Conservation (phyloP, 2,797 vertebrate genomes). For the Gadopsis marmoratus region DNA sequence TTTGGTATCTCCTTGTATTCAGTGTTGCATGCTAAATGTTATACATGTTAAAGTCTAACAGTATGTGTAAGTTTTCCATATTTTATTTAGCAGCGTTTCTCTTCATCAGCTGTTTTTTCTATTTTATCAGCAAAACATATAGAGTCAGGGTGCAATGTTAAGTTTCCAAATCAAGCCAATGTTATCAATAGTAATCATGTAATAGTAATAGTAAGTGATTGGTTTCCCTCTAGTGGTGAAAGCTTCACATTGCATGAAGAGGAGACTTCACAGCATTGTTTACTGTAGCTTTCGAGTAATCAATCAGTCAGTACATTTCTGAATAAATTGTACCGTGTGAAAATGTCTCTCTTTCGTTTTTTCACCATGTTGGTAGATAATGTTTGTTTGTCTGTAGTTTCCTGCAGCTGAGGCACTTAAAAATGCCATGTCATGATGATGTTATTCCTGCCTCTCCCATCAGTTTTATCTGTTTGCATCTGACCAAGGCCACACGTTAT, state of each 20-base stretch:
- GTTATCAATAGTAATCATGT: neutral
- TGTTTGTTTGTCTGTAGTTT: neutral
- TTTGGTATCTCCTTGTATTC: neutral
- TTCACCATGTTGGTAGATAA: neutral
- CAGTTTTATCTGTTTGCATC: neutral
- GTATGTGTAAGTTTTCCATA: neutral
- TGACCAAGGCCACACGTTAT: neutral
- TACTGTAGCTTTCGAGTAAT: neutral
- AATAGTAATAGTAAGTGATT: neutral
- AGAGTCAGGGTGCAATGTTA: neutral
- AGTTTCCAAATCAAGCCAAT: neutral
- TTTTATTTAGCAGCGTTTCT: neutral
- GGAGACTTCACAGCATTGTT: neutral
- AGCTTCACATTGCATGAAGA: neutral
- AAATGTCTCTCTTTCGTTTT: neutral
- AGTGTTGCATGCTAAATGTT: neutral
- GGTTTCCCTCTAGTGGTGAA: conserved; percentile 29
- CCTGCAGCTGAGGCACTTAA: neutral
- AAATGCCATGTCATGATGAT: conserved; percentile 2
- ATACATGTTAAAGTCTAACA: neutral
- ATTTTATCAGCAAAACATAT: neutral
- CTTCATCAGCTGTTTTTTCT: no score
- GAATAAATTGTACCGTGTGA: neutral
- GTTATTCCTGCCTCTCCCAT: conserved; percentile 24
- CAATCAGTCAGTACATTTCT: neutral